phyloP scores from a whole-genome alignment of 2,888 invertebrate species.

The Leptogaster cylindrica region DNA sequence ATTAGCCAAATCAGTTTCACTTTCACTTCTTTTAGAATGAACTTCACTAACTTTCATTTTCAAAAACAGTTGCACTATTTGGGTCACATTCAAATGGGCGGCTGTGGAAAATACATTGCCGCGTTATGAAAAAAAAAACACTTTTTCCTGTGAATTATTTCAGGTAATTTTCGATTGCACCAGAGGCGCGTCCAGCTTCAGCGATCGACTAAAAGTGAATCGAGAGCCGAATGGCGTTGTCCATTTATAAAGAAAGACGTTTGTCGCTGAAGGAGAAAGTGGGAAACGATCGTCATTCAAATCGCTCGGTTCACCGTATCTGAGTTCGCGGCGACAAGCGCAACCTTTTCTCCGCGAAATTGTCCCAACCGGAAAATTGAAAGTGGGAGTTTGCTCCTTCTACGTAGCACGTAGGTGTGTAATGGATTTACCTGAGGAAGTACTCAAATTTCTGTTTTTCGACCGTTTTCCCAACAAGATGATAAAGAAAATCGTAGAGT shows the following conservation, averaged over 20 bases:
- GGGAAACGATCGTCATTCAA: slow-evolving; percentile 53
- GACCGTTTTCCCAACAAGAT: slow-evolving; percentile 3
- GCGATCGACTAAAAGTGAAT: slow-evolving; percentile 41
- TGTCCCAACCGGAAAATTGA: neutral
- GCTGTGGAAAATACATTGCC: too few species aligned
- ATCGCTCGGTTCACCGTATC: slow-evolving; percentile 22
- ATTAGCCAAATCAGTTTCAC: slow-evolving; percentile 13
- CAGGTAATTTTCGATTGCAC: neutral
- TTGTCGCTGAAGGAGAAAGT: slow-evolving; percentile 55
- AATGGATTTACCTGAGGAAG: slow-evolving; percentile 15
- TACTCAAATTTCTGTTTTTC: slow-evolving; percentile 19
- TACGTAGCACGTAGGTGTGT: too few species aligned
- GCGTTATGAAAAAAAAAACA: too few species aligned
- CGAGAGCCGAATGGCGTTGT: neutral
- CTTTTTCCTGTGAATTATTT: neutral
- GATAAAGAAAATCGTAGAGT: slow-evolving; percentile 14
- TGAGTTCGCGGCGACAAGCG: neutral
- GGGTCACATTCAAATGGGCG: neutral
- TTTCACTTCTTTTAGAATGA: neutral
- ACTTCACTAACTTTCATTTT: slow-evolving; percentile 33
- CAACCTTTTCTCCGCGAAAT: too few species aligned
- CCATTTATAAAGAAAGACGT: slow-evolving; percentile 38
- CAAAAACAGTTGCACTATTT: slow-evolving; percentile 10
- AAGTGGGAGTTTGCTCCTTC: slow-evolving; percentile 21
- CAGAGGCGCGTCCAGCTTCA: neutral